phyloP scores from a whole-genome alignment of 2,888 invertebrate species.

The Troides aeacus region DNA sequence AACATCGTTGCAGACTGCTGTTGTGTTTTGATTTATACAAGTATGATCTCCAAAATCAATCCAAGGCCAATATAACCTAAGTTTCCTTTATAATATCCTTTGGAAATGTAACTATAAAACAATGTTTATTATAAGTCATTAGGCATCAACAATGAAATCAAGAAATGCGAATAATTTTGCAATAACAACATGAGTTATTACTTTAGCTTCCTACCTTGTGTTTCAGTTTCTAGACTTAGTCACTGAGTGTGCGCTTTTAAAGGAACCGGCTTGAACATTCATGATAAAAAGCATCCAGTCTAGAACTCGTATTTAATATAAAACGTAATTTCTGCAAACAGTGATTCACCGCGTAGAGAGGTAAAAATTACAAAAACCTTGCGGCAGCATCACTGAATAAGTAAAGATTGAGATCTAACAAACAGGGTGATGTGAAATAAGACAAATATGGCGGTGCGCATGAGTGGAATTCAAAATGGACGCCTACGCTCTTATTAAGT shows the following conservation, averaged over 20 bases:
- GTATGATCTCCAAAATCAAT: no score
- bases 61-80: no score
- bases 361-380: slow-evolving; percentile 48
- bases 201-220: slow-evolving; percentile 6
- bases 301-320: slow-evolving; percentile 27
- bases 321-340: slow-evolving; percentile 27
- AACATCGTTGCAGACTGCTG: no score
- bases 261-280: slow-evolving; percentile 9
- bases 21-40: no score
- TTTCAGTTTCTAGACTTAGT: slow-evolving; percentile 2
- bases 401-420: slow-evolving; percentile 71
- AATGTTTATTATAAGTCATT: no score
- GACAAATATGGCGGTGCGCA: slow-evolving; percentile 70
- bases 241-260: background rate
- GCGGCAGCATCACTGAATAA: slow-evolving; percentile 60
- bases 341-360: slow-evolving; percentile 29
- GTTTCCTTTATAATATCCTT: no score
- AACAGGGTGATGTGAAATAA: slow-evolving; percentile 69
- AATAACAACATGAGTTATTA: background rate
- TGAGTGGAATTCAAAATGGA: slow-evolving; percentile 65
- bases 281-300: slow-evolving; percentile 1
- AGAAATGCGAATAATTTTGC: no score
- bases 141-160: no score
- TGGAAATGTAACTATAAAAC: no score
- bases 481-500: slow-evolving; percentile 49